Percentiles rank a stretch among this genome's conserved stretches.
Evolutionary conservation across 1,140 invertebrate genomes (phyloP).

Genomic region (Phocides pigmalion): DNA sequence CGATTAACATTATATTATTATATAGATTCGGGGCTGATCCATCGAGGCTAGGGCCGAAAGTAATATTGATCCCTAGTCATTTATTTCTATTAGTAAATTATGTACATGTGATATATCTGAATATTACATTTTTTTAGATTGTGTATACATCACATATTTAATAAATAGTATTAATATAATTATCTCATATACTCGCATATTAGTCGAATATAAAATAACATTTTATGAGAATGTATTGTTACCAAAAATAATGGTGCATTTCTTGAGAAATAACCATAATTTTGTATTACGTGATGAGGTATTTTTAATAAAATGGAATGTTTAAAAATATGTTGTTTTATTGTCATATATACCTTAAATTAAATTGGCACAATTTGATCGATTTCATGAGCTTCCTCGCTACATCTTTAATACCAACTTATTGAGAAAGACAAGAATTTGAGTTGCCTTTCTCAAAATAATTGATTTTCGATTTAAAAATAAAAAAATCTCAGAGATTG

Average conservation of each 20-base stretch:
- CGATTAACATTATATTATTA: too few species aligned
- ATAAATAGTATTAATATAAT: too few species aligned
- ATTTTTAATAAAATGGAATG: slow-evolving; percentile 41
- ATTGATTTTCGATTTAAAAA: slow-evolving; percentile 53
- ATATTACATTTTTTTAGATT: too few species aligned
- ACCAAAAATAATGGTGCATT: not conserved
- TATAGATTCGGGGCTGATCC: too few species aligned
- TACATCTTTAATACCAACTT: slow-evolving; percentile 52
- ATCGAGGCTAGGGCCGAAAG: too few species aligned
- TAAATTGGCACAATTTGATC: slow-evolving; percentile 44
- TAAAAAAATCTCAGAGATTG: slow-evolving; percentile 1
- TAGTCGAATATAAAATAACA: too few species aligned
- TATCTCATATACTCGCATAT: too few species aligned
- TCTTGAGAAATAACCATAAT: not conserved
- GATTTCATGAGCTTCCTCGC: slow-evolving; percentile 20
- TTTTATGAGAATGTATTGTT: too few species aligned
- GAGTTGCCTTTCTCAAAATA: slow-evolving; percentile 75
- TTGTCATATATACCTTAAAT: slow-evolving; percentile 35
- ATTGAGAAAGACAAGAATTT: slow-evolving; percentile 73
- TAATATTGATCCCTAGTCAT: too few species aligned
- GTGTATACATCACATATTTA: too few species aligned
- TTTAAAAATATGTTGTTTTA: slow-evolving; percentile 43
- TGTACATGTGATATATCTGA: too few species aligned
- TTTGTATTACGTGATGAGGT: slow-evolving; percentile 13
- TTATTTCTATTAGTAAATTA: too few species aligned